Evolutionary conservation across 2,797 vertebrate species (phyloP).

Genomic region (Orientallactaga sibirica): DNA sequence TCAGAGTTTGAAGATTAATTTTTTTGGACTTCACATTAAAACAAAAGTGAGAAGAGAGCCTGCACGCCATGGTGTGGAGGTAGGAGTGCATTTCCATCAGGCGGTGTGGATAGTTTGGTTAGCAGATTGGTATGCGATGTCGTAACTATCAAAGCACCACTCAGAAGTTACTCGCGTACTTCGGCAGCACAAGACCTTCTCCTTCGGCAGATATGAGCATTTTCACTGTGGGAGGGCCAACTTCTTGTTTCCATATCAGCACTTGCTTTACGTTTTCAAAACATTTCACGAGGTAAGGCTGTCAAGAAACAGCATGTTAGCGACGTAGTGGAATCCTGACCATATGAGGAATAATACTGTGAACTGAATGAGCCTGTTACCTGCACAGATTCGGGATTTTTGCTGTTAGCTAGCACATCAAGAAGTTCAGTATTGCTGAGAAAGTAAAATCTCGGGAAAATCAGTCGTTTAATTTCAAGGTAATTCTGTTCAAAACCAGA

Average conservation of each 20-base stretch:
- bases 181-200: constrained; percentile 84
- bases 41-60: background rate
- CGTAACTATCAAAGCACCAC: background rate
- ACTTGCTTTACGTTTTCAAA: constrained; percentile 86
- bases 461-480: constrained; percentile 86
- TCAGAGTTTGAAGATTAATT: background rate
- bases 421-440: constrained; percentile 88
- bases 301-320: constrained; percentile 57
- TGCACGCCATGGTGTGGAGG: background rate
- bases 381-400: constrained; percentile 84
- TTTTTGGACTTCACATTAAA: background rate
- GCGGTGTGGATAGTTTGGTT: background rate
- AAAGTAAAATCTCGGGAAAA: constrained; percentile 89
- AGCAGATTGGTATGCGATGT: background rate
- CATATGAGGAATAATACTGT: background rate
- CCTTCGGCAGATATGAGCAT: constrained; percentile 87
- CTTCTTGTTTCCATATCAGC: constrained; percentile 81
- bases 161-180: constrained; percentile 76
- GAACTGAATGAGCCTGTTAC: constrained; percentile 64
- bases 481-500: constrained; percentile 83
- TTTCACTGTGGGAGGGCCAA: constrained; percentile 81
- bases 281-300: constrained; percentile 88
- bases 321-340: background rate
- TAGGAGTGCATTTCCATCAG: background rate
- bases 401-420: constrained; percentile 84